A percentile compares a stretch with the other conserved stretches of the same genome.
These are phyloP conservation scores for Eupithecia abbreviata DNA, from an alignment of 2,888 invertebrate genomes.

Conservation along the genomic window DNA sequence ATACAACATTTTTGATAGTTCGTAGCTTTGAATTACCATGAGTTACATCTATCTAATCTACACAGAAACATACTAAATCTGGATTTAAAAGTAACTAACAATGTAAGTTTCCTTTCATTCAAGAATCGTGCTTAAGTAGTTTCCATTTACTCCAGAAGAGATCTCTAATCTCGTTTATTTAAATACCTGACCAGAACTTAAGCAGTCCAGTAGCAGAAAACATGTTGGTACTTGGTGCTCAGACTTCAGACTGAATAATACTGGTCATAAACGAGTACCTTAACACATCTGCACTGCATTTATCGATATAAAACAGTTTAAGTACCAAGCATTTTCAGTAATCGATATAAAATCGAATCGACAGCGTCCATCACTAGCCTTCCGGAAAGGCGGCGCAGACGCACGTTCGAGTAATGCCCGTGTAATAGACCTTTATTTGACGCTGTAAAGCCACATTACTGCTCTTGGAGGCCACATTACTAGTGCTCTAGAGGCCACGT, in stretches of 20 bases:
- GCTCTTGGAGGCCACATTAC: constrained; percentile 19
- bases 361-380: constrained; percentile 51
- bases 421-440: constrained; percentile 70
- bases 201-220: neutral
- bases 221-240: neutral
- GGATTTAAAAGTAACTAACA: no score
- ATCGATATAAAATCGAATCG: constrained; percentile 12
- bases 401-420: constrained; percentile 58
- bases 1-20: neutral
- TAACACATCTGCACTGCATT: neutral
- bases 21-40: neutral
- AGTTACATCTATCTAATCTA: no score
- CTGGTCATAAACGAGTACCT: neutral
- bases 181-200: neutral
- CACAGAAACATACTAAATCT: no score
- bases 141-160: neutral
- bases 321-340: neutral
- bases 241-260: neutral
- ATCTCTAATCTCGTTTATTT: neutral
- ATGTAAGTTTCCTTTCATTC: neutral
- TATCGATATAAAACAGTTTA: neutral
- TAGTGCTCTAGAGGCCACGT: neutral
- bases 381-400: constrained; percentile 67
- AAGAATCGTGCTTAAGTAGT: neutral
- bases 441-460: constrained; percentile 66